Percentiles rank a stretch among this genome's conserved stretches.
Evolutionary conservation across 2,113 vertebrate species (phyloP).

Genomic region (Pan troglodytes): NHGRI_mPanTro3-v2.1_pri NC_072412.2:89619001-89619500

Average conservation of each 20-base stretch:
- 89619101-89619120: background rate
- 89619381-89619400: too few relatives aligned
- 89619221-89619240: background rate
- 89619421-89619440: too few relatives aligned
- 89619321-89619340: background rate
- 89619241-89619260: background rate
- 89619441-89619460: too few relatives aligned
- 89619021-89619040: background rate
- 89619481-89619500: too few relatives aligned
- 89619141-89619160: background rate
- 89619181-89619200: background rate
- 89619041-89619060: background rate
- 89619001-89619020: background rate
- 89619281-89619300: background rate
- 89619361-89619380: too few relatives aligned
- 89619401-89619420: too few relatives aligned
- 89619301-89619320: background rate
- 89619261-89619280: background rate
- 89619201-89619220: background rate
- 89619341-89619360: too few relatives aligned
- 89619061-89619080: background rate
- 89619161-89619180: background rate
- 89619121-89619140: background rate
- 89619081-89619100: background rate
- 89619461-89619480: too few relatives aligned